Conservation (phyloP, 2,888 invertebrate genomes). For the Acleris holmiana region DNA sequence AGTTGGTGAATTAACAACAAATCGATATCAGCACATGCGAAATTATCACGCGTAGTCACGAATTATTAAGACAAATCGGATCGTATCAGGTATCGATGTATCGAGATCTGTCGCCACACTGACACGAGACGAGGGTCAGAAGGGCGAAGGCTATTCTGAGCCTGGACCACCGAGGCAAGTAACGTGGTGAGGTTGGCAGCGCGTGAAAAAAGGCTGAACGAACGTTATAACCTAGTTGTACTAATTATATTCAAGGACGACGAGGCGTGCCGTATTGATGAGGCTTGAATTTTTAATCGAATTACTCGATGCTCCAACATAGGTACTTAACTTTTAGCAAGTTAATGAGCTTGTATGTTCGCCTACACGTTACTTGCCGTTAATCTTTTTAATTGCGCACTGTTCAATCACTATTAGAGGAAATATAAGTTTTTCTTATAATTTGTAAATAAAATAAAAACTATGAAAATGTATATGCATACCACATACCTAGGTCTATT, state of each 20-base stretch:
- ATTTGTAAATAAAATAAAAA: no score
- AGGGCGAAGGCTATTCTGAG: conserved; percentile 64
- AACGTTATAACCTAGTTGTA: conserved; percentile 62
- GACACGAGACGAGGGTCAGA: conserved; percentile 49
- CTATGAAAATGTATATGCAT: no score
- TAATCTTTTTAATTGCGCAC: no score
- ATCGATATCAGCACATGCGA: conserved; percentile 4
- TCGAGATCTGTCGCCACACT: conserved; percentile 59
- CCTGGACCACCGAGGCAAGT: conserved; percentile 58
- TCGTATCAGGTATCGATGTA: conserved; percentile 41
- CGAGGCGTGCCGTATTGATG: conserved; percentile 23
- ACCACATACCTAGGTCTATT: no score
- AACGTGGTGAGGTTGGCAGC: conserved; percentile 55
- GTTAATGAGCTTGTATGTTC: conserved; percentile 8
- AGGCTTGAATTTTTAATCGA: conserved; percentile 30
- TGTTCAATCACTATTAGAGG: no score
- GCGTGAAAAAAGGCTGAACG: conserved; percentile 58
- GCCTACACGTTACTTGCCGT: background rate
- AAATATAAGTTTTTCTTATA: no score
- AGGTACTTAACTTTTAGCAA: conserved; percentile 7
- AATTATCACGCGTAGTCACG: conserved; percentile 7
- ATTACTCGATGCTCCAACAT: conserved; percentile 7
- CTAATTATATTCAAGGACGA: conserved; percentile 38
- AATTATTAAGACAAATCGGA: conserved; percentile 15
- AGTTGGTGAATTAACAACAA: conserved; percentile 2